Evolutionary conservation across 2,888 invertebrate species (phyloP), one percentile per base, ranked within the genome.

Genomic region (Mycogona germanica): DNA sequence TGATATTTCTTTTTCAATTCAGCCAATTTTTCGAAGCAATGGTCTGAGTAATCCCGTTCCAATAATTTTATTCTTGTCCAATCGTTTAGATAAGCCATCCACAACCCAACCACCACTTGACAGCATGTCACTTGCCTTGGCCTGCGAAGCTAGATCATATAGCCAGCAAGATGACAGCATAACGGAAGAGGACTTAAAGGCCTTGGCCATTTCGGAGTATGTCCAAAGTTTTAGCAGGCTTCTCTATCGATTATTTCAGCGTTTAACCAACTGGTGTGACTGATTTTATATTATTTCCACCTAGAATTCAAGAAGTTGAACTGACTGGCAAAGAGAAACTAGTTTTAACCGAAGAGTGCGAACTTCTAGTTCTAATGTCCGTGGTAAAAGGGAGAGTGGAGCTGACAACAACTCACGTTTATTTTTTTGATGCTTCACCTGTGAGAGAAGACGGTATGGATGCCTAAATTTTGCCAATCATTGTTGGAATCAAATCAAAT

Each of bases 381-480:
- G 74, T 75, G 56, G 72, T 78, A 26, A 76, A 76, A 66, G 79
- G 79, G 32, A 73, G 76, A 42, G 71, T 79, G 30, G 79, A 80
- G 67, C 73, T 79, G 57, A 78, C 78, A 55, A 77, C 75, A 51
- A 74, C 73, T 19, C 68, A 76, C 57, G 72, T 79, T 50, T 77
- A 75, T 57, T 79, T 79, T 65, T 73, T 75, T 60, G 79, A 79
- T 65, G 66, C 75, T 51, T 76, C 75, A 60, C 72, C 74, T 17
- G 68, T 72, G n/a, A 69, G 70, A 19, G 75, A 75, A 52, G 74
- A 75, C 63, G 59, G 62, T 60, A 45, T 45, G 25, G 9, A 45
- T 25, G 7, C 25, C 17, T 45, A 25, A 45, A 12, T 45, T 7
- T 45, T 7, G 9, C 12, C 9, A 6, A 12, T 26, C 26, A 44